Evolutionary conservation across 2,113 vertebrate genomes (phyloP).

Genomic region (Nothobranchius kuhntae): DNA sequence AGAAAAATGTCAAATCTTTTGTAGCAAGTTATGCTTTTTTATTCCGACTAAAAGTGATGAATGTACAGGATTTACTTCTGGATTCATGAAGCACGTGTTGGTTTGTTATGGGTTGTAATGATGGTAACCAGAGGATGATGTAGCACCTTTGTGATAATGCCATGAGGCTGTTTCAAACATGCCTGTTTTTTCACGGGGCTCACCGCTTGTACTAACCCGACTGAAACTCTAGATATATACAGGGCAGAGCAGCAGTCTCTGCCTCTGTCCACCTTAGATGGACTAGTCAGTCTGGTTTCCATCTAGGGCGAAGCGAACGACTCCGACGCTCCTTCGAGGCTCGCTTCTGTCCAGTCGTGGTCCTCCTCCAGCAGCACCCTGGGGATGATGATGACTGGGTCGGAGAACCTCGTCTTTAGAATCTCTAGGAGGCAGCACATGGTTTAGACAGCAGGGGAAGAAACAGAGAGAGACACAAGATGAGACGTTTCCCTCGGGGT

Average conservation of each 20-base stretch:
- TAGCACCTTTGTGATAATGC: constrained; percentile 78
- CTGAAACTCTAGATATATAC: constrained; percentile 68
- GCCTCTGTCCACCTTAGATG: constrained; percentile 14
- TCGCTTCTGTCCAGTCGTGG: constrained; percentile 69
- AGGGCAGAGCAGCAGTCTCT: constrained; percentile 53
- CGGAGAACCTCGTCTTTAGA: constrained; percentile 76
- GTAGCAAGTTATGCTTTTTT: constrained; percentile 59
- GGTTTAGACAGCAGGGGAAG: constrained; percentile 63
- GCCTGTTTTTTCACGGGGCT: constrained; percentile 25
- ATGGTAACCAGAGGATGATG: constrained; percentile 57
- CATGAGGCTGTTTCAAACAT: constrained; percentile 59
- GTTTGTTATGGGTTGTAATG: constrained; percentile 51
- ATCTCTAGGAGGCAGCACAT: constrained; percentile 78
- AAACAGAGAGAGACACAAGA: constrained; percentile 70
- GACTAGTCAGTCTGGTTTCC: constrained; percentile 67
- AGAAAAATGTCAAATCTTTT: no score
- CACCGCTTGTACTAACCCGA: constrained; percentile 8
- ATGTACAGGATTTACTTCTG: constrained; percentile 40
- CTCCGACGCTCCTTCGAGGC: constrained; percentile 65
- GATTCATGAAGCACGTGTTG: constrained; percentile 74
- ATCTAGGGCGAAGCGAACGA: constrained; percentile 80
- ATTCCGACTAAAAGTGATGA: constrained; percentile 70
- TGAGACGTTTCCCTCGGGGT: constrained; percentile 57
- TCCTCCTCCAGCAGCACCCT: constrained; percentile 81
- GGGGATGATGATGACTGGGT: constrained; percentile 81